These are phyloP conservation scores for Erebia epiphron DNA, from an alignment of 2,888 invertebrate genomes.

Conservation along the genomic window DNA sequence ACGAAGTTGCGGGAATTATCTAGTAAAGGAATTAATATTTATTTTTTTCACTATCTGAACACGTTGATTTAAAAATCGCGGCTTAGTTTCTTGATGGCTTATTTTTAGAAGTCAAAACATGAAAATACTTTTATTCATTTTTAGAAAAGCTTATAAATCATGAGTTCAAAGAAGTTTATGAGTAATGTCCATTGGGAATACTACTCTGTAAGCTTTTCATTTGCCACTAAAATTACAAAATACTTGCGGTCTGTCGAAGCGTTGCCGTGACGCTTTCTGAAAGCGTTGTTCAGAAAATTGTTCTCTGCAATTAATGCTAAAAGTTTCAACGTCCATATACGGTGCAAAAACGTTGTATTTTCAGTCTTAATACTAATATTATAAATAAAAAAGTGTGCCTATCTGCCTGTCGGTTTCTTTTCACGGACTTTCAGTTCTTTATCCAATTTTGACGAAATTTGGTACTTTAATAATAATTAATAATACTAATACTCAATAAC, in stretches of 20 bases:
- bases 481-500: too few species aligned
- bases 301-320: constrained; percentile 39
- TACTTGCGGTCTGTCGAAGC: constrained; percentile 55
- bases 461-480: too few species aligned
- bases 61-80: too few species aligned
- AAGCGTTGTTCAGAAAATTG: constrained; percentile 47
- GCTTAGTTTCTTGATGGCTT: neutral
- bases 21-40: too few species aligned
- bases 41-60: too few species aligned
- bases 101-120: neutral
- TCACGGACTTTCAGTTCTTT: too few species aligned
- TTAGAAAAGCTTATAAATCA: too few species aligned
- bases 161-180: neutral
- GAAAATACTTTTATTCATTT: too few species aligned
- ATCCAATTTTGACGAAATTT: too few species aligned
- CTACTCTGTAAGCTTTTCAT: constrained; percentile 60
- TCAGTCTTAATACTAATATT: neutral
- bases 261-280: constrained; percentile 18
- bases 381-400: too few species aligned
- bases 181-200: constrained; percentile 36
- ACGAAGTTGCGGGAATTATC: too few species aligned
- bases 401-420: too few species aligned
- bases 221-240: constrained; percentile 77
- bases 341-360: constrained; percentile 16
- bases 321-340: constrained; percentile 17